Percentiles rank a stretch among this genome's conserved stretches.
Conservation (phyloP, 2,888 invertebrate genomes). For the Pantelozetes paolii region DNA sequence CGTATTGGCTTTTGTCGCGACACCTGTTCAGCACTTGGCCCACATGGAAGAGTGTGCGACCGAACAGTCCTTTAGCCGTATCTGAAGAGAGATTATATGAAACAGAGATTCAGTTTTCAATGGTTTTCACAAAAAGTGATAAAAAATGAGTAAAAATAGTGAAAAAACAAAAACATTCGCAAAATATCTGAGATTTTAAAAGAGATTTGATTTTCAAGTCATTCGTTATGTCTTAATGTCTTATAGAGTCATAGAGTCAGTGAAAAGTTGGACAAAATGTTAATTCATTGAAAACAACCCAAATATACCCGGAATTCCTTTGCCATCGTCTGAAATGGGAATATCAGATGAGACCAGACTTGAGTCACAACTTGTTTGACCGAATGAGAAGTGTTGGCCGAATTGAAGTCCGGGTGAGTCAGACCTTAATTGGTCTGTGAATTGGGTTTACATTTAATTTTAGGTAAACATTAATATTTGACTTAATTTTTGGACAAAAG, state of each 20-base stretch:
- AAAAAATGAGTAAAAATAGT: conserved; percentile 7
- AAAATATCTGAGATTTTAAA: neutral
- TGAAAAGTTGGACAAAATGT: neutral
- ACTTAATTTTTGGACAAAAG: neutral
- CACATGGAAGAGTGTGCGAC: conserved; percentile 65
- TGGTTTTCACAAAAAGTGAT: neutral
- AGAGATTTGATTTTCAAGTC: neutral
- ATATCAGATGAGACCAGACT: conserved; percentile 31
- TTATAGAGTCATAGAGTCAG: neutral
- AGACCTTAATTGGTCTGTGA: conserved; percentile 3
- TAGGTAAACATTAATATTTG: conserved; percentile 20
- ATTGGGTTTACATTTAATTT: neutral
- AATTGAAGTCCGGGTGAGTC: conserved; percentile 34
- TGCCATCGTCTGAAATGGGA: conserved; percentile 28
- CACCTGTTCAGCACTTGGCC: conserved; percentile 26
- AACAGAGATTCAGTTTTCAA: neutral
- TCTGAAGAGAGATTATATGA: conserved; percentile 57
- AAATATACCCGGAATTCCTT: conserved; percentile 32
- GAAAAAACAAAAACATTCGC: neutral
- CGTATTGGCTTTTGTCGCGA: conserved; percentile 56
- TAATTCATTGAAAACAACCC: neutral
- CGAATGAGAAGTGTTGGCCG: conserved; percentile 6
- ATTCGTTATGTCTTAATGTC: neutral
- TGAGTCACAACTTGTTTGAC: conserved; percentile 34
- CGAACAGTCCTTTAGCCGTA: conserved; percentile 80